Evolutionary conservation across 2,888 invertebrate species (phyloP), one percentile per base, ranked within the genome.

Genomic region (Nephrotoma guestfalica): DNA sequence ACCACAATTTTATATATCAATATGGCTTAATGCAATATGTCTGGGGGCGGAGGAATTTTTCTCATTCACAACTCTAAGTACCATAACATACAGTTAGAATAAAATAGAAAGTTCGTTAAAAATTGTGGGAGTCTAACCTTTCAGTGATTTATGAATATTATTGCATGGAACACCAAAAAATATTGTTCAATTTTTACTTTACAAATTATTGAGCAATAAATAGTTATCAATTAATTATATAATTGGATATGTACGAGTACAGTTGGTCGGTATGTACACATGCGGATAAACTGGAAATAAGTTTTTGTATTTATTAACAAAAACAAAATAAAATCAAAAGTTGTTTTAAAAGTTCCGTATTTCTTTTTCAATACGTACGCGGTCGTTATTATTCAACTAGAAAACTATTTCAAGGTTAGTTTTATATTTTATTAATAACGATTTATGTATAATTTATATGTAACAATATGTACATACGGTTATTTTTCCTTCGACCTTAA

Each of bases 321-420:
- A 71, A 51, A 30, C 18, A 71, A 7, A 71, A 6, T 15, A 71
- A 43, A 71, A 71, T 30, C 30, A 71, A 71, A 71, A 71, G 71
- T 71, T 71, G 71, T 71, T 71, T 71, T 71, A 30, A 71, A 71
- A 71, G 71, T 71, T 71, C 71, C 71, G 71, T 71, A 71, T 71
- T 71, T 71, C 71, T 71, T 71, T 71, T 71, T 71, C 30, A 18
- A 71, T 57, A 57, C 11, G 71, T 71, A 30, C 30, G 71, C 71
- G 30, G 71, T 71, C 30, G 71, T 30, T 71, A 71, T 71, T 71
- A 71, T 71, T 71, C 84, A 84, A 84, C 41, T 84, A 84, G 84
- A 84, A 84, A 84, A 84, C 84, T 84, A 84, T 84, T 84, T 84
- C 84, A 84, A 84, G 84, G 84, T 84, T 84, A 83, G n/a, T 83